Base-by-base conservation (phyloP, 2,888 invertebrate species). In the Aphodius sticticus region DNA sequence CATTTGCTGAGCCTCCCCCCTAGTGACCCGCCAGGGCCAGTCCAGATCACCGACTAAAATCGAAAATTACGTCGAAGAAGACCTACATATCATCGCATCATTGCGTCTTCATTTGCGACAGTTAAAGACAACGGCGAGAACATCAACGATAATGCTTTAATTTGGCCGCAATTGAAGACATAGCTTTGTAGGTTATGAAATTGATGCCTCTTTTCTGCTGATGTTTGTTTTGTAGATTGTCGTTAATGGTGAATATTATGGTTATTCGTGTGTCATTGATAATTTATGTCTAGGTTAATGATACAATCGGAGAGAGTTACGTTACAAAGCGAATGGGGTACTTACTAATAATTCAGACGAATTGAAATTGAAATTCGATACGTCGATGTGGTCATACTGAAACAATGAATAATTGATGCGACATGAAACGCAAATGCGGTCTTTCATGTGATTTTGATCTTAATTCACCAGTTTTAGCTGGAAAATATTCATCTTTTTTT, bases 1-100 rank as follows among this genome's bases (percentile, higher is more conserved):
- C 96, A 95, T 93, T 94, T 94, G 93, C 94, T 94, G 90, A 94
- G 94, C 94, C 94, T 94, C 94, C 94, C 94, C 93, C 94, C 94
- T 93, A 94, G 94, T 92, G 93, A 93, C 91, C 93, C 93, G 81
- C 92, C 91, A 90, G 93, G 92, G 91, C 92, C 91, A 90, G 90
- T 90, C 88, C 89, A 88, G 89, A 89, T 90, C 91, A 92, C 90
- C 92, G 92, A 91, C 90, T 92, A 92, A 92, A 91, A 37, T 16
- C 69, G 71, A 35, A 74, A 36, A 74, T 74, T 71, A 16, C 53
- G 53, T 53, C 53, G 53, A 53, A 70, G 16, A 69, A 69, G 16
- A 76, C 77, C 80, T 77, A 78, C 78, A 80, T 80, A 80, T 80
- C 80, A 80, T 78, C 70, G 76, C 69, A 70, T 36, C 70, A 53